phyloP scores from a whole-genome alignment of 2,113 vertebrate genomes.

The Dipodomys merriami region DNA sequence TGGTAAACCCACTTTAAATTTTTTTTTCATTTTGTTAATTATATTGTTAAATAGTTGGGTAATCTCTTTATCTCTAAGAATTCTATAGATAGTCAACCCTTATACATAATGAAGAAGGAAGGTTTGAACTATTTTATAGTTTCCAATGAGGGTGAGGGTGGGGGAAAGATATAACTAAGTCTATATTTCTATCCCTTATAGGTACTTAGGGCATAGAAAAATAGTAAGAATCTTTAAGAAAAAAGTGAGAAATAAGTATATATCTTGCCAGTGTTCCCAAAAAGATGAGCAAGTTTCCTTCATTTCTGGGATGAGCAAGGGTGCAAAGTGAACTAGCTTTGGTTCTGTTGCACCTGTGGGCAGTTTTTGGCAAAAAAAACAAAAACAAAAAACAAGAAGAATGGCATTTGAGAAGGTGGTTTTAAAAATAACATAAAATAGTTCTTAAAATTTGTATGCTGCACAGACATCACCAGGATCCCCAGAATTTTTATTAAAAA shows the following conservation, averaged over 20 bases:
- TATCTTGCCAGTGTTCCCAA: not conserved
- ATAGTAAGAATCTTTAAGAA: not conserved
- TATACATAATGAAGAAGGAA: not conserved
- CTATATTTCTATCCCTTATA: not conserved
- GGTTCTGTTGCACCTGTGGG: not conserved
- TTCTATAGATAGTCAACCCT: conserved; percentile 15
- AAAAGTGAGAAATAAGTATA: not conserved
- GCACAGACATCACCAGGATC: conserved; percentile 12
- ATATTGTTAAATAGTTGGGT: not conserved
- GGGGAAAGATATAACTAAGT: not conserved
- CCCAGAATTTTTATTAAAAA: conserved; percentile 74
- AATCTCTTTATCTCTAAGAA: not conserved
- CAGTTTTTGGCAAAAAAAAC: not conserved
- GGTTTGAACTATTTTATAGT: not conserved
- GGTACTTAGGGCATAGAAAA: not conserved
- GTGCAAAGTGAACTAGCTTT: not conserved
- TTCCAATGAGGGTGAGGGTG: not conserved
- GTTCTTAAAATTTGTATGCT: conserved; percentile 44
- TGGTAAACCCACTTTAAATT: not conserved
- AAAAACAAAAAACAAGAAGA: not conserved
- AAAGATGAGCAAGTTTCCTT: not conserved
- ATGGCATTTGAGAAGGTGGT: not conserved
- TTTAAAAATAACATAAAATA: not conserved
- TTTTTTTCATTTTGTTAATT: not conserved
- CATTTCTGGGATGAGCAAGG: not conserved